phyloP scores from a whole-genome alignment of 2,888 invertebrate species.

The Fabriciana adippe region DNA sequence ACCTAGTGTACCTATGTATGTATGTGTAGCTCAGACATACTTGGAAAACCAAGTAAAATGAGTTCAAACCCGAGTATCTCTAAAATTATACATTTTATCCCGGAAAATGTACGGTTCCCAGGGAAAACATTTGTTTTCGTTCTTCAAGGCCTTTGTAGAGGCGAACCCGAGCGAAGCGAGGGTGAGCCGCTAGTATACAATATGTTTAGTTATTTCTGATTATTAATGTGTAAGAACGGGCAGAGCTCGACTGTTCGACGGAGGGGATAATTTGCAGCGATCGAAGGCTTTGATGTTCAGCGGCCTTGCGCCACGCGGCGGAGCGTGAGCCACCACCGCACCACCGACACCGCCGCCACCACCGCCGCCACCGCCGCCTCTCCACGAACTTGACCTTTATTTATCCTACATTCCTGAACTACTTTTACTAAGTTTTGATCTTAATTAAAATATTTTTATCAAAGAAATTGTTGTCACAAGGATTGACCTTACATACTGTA shows the following conservation, averaged over 20 bases:
- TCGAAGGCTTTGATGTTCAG: constrained; percentile 72
- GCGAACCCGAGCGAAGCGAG: too few species aligned
- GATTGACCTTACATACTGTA: too few species aligned
- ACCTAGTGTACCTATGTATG: too few species aligned
- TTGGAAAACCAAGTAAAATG: too few species aligned
- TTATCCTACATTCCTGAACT: constrained; percentile 35
- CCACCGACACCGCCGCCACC: constrained; percentile 26
- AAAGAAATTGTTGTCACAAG: too few species aligned
- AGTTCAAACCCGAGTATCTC: too few species aligned
- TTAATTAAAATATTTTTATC: background rate
- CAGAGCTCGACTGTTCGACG: constrained; percentile 57
- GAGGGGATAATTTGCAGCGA: constrained; percentile 64
- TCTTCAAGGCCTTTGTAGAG: too few species aligned
- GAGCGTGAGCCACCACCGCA: constrained; percentile 50
- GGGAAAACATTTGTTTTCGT: too few species aligned
- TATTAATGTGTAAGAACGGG: constrained; percentile 39
- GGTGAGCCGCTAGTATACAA: too few species aligned
- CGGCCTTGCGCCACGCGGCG: constrained; percentile 65
- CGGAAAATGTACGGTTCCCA: too few species aligned
- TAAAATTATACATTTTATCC: too few species aligned
- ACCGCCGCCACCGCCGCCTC: constrained; percentile 40
- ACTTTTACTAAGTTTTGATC: constrained; percentile 11
- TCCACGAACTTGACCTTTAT: constrained; percentile 72
- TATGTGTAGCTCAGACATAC: too few species aligned
- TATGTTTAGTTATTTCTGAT: constrained; percentile 21